phyloP scores from a whole-genome alignment of 1,140 invertebrate species.

The Halictus rubicundus region DNA sequence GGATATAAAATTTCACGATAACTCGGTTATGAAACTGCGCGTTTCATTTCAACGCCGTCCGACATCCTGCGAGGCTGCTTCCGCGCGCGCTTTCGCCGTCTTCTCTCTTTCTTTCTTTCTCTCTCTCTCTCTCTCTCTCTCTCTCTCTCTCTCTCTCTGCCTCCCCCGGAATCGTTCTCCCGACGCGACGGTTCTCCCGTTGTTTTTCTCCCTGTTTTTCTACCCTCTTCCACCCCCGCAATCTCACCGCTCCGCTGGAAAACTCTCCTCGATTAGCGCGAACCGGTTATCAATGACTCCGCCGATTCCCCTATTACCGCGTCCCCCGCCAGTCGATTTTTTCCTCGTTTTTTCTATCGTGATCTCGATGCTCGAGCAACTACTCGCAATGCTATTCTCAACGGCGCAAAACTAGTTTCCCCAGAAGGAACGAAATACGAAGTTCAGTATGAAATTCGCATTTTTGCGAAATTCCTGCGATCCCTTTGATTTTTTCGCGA shows the following conservation, averaged over 20 bases:
- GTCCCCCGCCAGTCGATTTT: not conserved
- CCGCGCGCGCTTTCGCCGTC: not conserved
- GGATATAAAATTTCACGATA: conserved; percentile 62
- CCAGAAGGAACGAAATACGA: not conserved
- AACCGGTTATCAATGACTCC: not conserved
- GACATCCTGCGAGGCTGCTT: not conserved
- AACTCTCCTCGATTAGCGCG: conserved; percentile 10
- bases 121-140: too few relatives aligned
- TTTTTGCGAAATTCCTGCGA: too few relatives aligned
- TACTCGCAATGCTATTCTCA: too few relatives aligned
- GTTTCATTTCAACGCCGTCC: conserved; percentile 36
- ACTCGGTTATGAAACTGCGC: conserved; percentile 59
- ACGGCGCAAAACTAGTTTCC: too few relatives aligned
- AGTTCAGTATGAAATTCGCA: too few relatives aligned
- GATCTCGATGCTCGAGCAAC: not conserved
- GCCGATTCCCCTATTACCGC: not conserved
- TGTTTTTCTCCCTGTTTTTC: not conserved
- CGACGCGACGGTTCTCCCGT: not conserved
- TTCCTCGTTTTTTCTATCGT: not conserved
- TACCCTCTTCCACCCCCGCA: not conserved
- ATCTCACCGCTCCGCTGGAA: not conserved
- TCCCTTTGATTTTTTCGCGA: too few relatives aligned
- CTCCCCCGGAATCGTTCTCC: not conserved
- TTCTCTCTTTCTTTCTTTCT: not conserved
- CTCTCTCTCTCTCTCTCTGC: too few relatives aligned